Conservation (phyloP, 2,113 vertebrate genomes). For the Lamprologus sp. region DNA sequence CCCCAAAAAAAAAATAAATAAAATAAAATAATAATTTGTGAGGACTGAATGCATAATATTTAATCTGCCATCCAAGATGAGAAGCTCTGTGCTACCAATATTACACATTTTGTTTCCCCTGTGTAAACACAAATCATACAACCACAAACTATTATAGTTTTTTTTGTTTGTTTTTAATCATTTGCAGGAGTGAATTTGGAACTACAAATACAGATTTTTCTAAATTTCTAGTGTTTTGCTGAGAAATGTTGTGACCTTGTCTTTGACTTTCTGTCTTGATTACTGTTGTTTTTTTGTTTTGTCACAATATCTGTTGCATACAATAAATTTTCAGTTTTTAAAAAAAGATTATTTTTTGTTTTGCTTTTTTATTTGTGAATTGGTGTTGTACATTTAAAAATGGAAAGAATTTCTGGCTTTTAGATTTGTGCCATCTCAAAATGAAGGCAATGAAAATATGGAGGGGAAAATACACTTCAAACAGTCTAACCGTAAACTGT, state of each 20-base stretch:
- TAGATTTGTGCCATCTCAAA: background rate
- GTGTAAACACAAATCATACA: background rate
- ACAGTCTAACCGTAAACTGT: background rate
- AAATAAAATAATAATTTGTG: background rate
- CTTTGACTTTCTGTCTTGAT: background rate
- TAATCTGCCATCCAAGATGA: background rate
- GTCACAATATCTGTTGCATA: background rate
- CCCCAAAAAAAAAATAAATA: no score
- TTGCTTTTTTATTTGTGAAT: background rate
- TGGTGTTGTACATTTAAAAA: conserved; percentile 41
- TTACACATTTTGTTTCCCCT: background rate
- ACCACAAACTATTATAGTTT: background rate
- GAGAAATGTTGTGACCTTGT: background rate
- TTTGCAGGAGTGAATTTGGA: background rate
- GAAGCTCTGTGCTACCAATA: background rate
- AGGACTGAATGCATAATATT: background rate
- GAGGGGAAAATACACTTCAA: background rate
- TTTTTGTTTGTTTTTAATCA: background rate
- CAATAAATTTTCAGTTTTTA: background rate
- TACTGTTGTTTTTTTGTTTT: background rate
- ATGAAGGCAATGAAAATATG: background rate
- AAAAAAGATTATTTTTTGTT: background rate
- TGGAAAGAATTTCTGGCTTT: background rate
- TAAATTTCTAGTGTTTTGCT: background rate
- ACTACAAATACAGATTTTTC: background rate